Evolutionary conservation across 64 coral and sea anemone genomes (phyloP), one percentile per base, ranked within the genome.

Genomic region (Montipora cactus): DNA sequence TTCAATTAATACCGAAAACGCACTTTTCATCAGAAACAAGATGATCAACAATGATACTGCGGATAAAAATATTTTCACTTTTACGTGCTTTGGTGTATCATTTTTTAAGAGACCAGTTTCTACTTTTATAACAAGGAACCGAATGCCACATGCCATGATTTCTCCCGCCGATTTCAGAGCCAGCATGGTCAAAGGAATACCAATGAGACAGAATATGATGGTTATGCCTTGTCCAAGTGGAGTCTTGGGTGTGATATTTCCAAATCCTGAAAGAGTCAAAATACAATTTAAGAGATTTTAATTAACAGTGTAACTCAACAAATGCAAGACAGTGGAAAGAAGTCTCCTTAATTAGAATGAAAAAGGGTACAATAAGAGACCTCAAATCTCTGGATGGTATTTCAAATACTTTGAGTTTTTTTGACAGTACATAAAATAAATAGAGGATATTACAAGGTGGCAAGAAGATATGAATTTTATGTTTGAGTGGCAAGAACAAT

Each of bases 111-210:
- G 1, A 50, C 18, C 3, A 71, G 44, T 49, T 49, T 86, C 82
- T 71, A 11, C 49, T 21, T 72, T 86, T 44, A n/a, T 19, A 13
- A 86, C 62, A 22, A 86, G 44, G 19, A 71, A 22, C 1, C 44
- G 18, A 22, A 72, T 52, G 9, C 4, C 19, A 71, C 37, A 20
- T 7, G 16, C 64, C 62, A 93, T 20, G 4, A 93, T 46, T 49
- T 93, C 75, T 49, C 91, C 83, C 10, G 83, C 52, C 18, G 91
- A 69, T 79, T 93, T 93, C 7, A 93, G 45, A 14, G 74, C 70
- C 23, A 93, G 15, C 83, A 87, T 93, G 23, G 75, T 69, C n/a
- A 87, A 66, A 37, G 75, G 72, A 23, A 93, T 44, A 44, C 83
- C 91, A 67, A 93, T 3, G 20, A 87, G 44, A 55, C 91, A 93